Evolutionary conservation across 2,888 invertebrate species (phyloP), one percentile per base, ranked within the genome.

Genomic region (Notodonta dromedarius): DNA sequence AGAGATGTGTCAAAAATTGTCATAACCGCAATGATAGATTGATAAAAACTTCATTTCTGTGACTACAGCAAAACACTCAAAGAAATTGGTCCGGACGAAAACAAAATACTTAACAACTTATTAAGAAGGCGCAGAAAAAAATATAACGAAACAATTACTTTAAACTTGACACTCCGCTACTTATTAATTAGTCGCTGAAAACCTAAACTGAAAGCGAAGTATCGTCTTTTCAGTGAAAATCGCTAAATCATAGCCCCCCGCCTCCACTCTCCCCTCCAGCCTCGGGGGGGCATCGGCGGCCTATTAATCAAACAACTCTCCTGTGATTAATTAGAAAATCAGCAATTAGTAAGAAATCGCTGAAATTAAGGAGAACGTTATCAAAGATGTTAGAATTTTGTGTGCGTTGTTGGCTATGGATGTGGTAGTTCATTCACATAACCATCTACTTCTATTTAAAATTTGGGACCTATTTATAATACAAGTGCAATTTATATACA

Each of bases 261-360:
- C 24, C 67, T 69, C 71, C 59, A 66, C 61, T 69, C 84, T 87
- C 87, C 86, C 53, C 69, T 57, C 60, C 54, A 62, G 56, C 54
- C 57, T 50, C 62, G 39, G 57, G 54, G 35, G 63, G 70, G 70
- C 83, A 85, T 88, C 80, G 81, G 83, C 80, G 83, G 81, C 87
- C 89, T 86, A 93, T 93, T 92, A 92, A 93, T 93, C 91, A 93
- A 91, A 91, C 84, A 84, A 88, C 86, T 84, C 87, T 81, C 84
- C 74, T 67, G 90, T 92, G 91, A 93, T 92, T 91, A 93, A 93
- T 93, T 91, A 88, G 87, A 84, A 89, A 91, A 92, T 91, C 87
- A 85, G 89, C 84, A 91, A 92, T 92, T 91, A 91, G 85, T 78
- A 76, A 76, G 79, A 82, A 88, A 87, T 86, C 78, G 84, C 80